Evolutionary conservation across 1,140 invertebrate genomes (phyloP).

Genomic region (Thaumatotibia leucotreta): DNA sequence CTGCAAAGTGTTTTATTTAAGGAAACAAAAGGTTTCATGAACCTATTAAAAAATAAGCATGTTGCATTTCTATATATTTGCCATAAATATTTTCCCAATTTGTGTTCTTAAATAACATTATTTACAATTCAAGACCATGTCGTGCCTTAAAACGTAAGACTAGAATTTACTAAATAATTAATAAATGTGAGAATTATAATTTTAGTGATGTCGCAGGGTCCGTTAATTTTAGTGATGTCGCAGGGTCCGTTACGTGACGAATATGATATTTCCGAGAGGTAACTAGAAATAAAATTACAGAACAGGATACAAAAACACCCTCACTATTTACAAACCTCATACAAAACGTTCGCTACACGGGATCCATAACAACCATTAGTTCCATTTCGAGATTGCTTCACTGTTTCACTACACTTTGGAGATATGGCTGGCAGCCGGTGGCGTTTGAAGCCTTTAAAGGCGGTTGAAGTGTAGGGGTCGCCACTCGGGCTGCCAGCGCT

Average conservation of each 20-base stretch:
- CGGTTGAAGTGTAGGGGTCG: conserved; percentile 43
- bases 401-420: not conserved
- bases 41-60: not conserved
- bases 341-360: not conserved
- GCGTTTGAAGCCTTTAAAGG: conserved; percentile 1
- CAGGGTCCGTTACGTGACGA: conserved; percentile 24
- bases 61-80: conserved; percentile 24
- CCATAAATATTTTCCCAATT: conserved; percentile 53
- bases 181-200: conserved; percentile 49
- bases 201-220: conserved; percentile 48
- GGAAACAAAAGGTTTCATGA: conserved; percentile 18
- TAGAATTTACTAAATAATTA: conserved; percentile 70
- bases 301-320: not conserved
- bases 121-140: conserved; percentile 61
- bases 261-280: conserved; percentile 28
- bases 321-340: not conserved
- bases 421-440: not conserved
- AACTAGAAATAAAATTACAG: conserved; percentile 43
- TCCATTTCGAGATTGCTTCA: not conserved
- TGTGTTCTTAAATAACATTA: conserved; percentile 55
- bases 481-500: conserved; percentile 65
- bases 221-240: conserved; percentile 45
- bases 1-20: conserved; percentile 34
- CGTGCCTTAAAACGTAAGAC: conserved; percentile 69
- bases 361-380: not conserved